Base-by-base conservation (phyloP, 53 echinoderm and acorn worm genomes). In the Pentamera pediparva region DNA sequence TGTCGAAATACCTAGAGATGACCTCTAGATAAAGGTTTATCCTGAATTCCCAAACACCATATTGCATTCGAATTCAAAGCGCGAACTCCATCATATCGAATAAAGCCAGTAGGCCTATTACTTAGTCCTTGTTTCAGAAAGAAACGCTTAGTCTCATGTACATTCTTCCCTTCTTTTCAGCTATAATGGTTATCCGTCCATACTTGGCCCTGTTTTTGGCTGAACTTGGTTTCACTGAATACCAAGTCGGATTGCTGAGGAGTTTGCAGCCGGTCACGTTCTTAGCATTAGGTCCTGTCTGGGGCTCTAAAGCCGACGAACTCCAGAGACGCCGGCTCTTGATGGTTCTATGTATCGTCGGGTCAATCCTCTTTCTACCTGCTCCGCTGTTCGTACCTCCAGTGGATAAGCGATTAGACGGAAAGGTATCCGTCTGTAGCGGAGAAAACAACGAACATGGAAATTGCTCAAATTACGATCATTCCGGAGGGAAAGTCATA, bases 271-370 rank as follows among this genome's bases (percentile, higher is more conserved):
- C 76, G 15, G 52, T 67, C 47, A 37, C 74, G 5, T 45, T 59
- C 25, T 89, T 89, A 56, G 4, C 79, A 6, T 54, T 70, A 39
- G 71, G 79, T 31, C 84, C 89, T 5, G 4, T 84, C 28, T 83
- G 83, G 76, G 89, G 89, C 0, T 58, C 67, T 17, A 39, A 84
- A 30, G 80, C 84, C 3, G 89, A 89, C 81, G 84, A 81, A 19
- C 70, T 59, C 81, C 84, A 72, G 59, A 76, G 71, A 60, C 89
- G 81, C 32, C 80, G 73, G 31, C 43, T 65, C n/a, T 33, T 84
- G 21, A 52, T 89, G 49, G 15, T 77, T 10, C 22, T 76, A 13
- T 64, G 75, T 22, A 12, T 81, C 32, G 10, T 73, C 7, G 81
- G 76, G 20, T 65, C 81, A 7, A 45, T 31, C 12, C 32, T 86